Evolutionary conservation across 2,888 invertebrate genomes (phyloP), one percentile per base, ranked within the genome.

Genomic region (Agrotis exclamationis): DNA sequence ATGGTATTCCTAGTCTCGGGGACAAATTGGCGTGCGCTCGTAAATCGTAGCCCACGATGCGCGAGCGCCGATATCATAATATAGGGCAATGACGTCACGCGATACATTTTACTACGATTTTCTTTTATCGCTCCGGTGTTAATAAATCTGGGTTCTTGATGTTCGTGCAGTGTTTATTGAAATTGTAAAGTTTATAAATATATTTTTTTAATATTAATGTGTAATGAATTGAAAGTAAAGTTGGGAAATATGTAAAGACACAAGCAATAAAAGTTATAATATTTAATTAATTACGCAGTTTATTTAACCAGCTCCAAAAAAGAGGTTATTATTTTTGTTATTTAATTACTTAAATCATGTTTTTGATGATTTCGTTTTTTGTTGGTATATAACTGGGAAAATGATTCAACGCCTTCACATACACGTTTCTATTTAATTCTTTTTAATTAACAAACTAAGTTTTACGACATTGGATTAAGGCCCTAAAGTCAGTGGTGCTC

Each of bases 11-110:
- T 58, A 58, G 60, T 47, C 57, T 28, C 20, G 75, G 70, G 11
- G 80, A 83, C 80, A 79, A 71, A 16, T 33, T 68, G 65, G 64
- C 62, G 48, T 53, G 18, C 65, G 80, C 63, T 73, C 78, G 69
- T 84, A 80, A 84, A 85, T 85, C 76, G 54, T 63, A 44, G 22
- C 57, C 24, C 75, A 76, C 80, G 63, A 69, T 85, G 83, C 83
- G 83, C 63, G 59, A 33, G 83, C 85, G 80, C 77, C 76, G 66
- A 73, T 85, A 80, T 74, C 78, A 79, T 70, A 65, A 84, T 80
- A 74, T 84, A 80, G 83, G 81, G 76, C 85, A 54, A 18, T 80
- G 80, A 80, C 85, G 85, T 84, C 81, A 78, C 22, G 4, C 59
- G 11, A 59, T 44, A 64, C 48, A 50, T 67, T 68, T 62, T 71